Evolutionary conservation across 2,888 invertebrate species (phyloP), one percentile per base, ranked within the genome.

Genomic region (Galerucella calmariensis): DNA sequence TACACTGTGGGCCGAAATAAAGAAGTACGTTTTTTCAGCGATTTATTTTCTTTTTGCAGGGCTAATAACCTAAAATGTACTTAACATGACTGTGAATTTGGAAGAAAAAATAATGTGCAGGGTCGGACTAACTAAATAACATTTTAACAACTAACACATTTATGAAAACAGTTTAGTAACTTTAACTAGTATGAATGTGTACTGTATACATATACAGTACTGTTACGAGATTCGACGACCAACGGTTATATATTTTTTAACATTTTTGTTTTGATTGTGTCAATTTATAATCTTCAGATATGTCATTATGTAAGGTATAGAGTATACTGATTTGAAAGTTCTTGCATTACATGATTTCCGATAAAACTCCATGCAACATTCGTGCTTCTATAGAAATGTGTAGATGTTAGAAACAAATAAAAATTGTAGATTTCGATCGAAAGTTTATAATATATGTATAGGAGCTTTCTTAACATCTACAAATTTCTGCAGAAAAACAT

Each of bases 401-500:
- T 68, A 77, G 67, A 72, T 63, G 58, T 72, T 61, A 24, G 56
- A 58, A 72, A 72, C 8, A 16, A 66, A 16, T 53, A 61, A 69
- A 65, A 65, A 20, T 56, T 14, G 14, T 66, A 66, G 44, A 59
- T 61, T 44, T 48, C 53, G 48, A 70, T 59, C 53, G 56, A 69
- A 69, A 67, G 59, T 46, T 70, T 70, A 61, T 20, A 20, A 20
- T 35, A 16, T 44, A 67, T 46, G 61, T 67, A 73, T 75, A 51
- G 68, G 72, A 41, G 5, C 4, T 48, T 48, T 48, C 48, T 48
- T 67, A 62, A 66, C 67, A 75, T 74, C 69, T 71, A 74, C 74
- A 77, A 66, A 71, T 75, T 63, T 67, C 72, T 75, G 75, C 59
- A 63, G 65, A 72, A 75, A 75, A 69, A 78, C 69, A 76, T 74